Base-by-base conservation (phyloP, 92 coral and sea anemone species). In the Scolanthus callimorphus region DNA sequence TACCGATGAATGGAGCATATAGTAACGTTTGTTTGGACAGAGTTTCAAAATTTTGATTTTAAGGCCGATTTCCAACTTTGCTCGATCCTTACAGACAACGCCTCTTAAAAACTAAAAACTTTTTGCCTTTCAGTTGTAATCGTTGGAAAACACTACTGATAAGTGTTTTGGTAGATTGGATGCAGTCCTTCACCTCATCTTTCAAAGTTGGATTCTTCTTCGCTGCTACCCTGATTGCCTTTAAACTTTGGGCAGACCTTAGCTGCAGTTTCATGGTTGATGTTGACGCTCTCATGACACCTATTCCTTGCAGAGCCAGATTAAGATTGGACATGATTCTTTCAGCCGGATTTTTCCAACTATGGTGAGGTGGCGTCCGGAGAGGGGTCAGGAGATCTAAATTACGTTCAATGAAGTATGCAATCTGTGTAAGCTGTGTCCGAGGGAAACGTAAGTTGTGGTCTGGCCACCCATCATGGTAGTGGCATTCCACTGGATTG, bases 321-420 rank as follows among this genome's bases (percentile, higher is more conserved):
- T 77, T 69, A 41, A 78, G 70, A 48, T 70, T 78, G 17, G 79
- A 62, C 84, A 77, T 77, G 17, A 69, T 73, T 53, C 84, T 55
- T 38, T 77, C 84, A 23, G 77, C 72, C 53, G 72, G 78, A 47
- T 69, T 77, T 60, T 60, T 77, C 84, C 78, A 55, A 19, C 43
- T 37, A 19, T 64, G 73, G 17, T 73, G 71, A 13, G 73, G 67
- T 17, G 80, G 74, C 39, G 81, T 65, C 44, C 64, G 66, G 20
- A 73, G 72, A 25, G 64, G 73, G 26, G 22, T 15, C 37, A 73
- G 73, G 25, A 53, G 25, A 60, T 63, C 80, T 26, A 73, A 57
- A 22, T 73, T 39, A 39, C 51, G 30, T 39, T 44, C 65, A 49
- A 64, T 21, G 64, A 74, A 74, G 15, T 65, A 65, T 23, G 79